Evolutionary conservation across 2,888 invertebrate genomes (phyloP), one percentile per base, ranked within the genome.

Genomic region (Thumatha senex): DNA sequence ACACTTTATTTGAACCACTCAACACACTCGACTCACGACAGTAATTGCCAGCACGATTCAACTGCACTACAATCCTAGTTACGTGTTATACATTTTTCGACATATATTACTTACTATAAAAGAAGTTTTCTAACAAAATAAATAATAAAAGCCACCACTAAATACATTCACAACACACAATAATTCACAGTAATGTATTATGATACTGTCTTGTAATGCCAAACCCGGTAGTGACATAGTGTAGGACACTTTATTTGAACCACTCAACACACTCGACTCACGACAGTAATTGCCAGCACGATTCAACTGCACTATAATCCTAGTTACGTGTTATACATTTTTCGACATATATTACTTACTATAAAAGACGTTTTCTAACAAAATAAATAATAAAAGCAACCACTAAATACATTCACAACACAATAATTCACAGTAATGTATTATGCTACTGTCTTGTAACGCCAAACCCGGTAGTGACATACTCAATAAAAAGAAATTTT

Each of bases 31-130:
- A 24, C 18, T 45, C 9, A 29, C 7, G 11, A 35, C 44, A 35
- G 50, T 65, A 68, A 68, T 65, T 65, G 50, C 69, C 58, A 24
- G 39, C 51, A 48, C 56, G 42, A 54, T 53, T 51, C 56, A 54
- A 51, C 49, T 31, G 47, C 45, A 46, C 45, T 61, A 55, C 54
- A 51, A 55, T 61, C 55, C 46, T 55, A 54, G n/a, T 30, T 36
- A 54, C 49, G 55, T 55, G 55, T 65, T 51, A 44, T 5, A 24
- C 5, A 24, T 24, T 24, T 24, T 24, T 24, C 5, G 18, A 4
- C 18, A 24, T 24, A 4, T 24, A 4, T 24, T 24, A 24, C 3
- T 24, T 35, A 48, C 57, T 54, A 47, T 35, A 33, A 51, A 60
- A 45, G 51, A 48, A 46, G 55, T 57, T 67, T 51, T 47, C 42